phyloP scores from a whole-genome alignment of 2,888 invertebrate genomes.

The Pilophorus perplexus region DNA sequence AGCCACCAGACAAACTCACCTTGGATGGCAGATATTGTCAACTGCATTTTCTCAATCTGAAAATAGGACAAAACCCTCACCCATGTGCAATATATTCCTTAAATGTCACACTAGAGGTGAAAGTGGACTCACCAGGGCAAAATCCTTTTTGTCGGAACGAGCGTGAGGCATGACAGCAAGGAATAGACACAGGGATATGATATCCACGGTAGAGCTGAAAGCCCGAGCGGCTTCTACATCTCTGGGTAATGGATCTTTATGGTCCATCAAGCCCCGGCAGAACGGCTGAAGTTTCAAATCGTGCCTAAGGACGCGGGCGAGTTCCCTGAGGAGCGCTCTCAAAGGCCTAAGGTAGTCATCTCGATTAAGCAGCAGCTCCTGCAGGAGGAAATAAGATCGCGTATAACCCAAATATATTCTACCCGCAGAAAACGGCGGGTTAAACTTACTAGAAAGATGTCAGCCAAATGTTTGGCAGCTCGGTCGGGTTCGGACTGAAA shows the following conservation, averaged over 20 bases:
- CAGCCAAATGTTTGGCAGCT: conserved; percentile 78
- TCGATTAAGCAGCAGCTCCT: conserved; percentile 76
- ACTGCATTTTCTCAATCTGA: conserved; percentile 53
- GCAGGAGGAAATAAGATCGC: not conserved
- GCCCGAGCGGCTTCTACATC: conserved; percentile 76
- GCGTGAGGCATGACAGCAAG: conserved; percentile 70
- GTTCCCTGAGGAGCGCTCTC: conserved; percentile 81
- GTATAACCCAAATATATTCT: no score
- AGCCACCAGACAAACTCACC: conserved; percentile 85
- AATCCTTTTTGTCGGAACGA: conserved; percentile 58
- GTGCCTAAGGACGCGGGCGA: conserved; percentile 77
- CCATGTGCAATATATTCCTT: not conserved
- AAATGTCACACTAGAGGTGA: not conserved
- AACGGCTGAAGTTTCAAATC: conserved; percentile 78
- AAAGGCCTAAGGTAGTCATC: conserved; percentile 89
- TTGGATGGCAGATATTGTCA: conserved; percentile 64
- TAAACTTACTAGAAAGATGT: conserved; percentile 60
- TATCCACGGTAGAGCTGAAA: conserved; percentile 77
- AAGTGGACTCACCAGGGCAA: conserved; percentile 43
- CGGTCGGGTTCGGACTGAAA: conserved; percentile 80
- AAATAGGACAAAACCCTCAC: conserved; percentile 12
- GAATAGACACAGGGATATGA: conserved; percentile 81
- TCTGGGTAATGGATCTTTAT: conserved; percentile 61
- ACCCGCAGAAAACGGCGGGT: no score
- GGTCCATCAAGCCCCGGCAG: conserved; percentile 60